phyloP scores from a whole-genome alignment of 1,140 invertebrate genomes.

The Eumaeus atala region DNA sequence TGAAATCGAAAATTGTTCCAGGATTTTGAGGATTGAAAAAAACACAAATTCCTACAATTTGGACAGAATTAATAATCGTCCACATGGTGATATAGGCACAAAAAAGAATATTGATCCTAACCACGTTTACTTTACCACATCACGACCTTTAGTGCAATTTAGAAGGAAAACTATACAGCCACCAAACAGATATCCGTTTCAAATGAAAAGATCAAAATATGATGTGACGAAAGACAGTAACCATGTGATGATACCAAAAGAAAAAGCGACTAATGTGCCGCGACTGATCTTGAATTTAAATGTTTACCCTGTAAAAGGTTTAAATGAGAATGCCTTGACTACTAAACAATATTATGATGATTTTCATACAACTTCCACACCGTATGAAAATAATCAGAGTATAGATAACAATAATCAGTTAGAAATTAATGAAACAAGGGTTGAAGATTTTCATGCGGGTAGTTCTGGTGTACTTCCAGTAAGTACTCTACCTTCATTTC shows the following conservation, averaged over 20 bases:
- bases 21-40: constrained; percentile 8
- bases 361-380: constrained; percentile 14
- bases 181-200: constrained; percentile 28
- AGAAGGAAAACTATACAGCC: constrained; percentile 43
- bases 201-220: constrained; percentile 27
- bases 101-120: constrained; percentile 24
- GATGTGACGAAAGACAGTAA: constrained; percentile 18
- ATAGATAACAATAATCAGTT: not conserved
- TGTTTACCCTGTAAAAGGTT: not conserved
- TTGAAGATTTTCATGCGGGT: constrained; percentile 56
- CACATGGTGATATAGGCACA: constrained; percentile 15
- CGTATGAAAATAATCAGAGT: constrained; percentile 1
- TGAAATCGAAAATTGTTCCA: not conserved
- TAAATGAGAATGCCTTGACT: not conserved
- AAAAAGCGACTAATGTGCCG: not conserved
- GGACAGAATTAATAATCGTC: not conserved
- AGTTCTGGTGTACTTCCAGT: constrained; percentile 58
- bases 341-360: constrained; percentile 28
- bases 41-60: not conserved
- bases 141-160: constrained; percentile 44
- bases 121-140: constrained; percentile 53
- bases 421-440: constrained; percentile 19
- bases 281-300: not conserved
- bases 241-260: constrained; percentile 1
- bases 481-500: constrained; percentile 23